These are phyloP conservation scores for Tangara arthus DNA, from an alignment of 2,797 vertebrate genomes.

Conservation along the genomic window DNA sequence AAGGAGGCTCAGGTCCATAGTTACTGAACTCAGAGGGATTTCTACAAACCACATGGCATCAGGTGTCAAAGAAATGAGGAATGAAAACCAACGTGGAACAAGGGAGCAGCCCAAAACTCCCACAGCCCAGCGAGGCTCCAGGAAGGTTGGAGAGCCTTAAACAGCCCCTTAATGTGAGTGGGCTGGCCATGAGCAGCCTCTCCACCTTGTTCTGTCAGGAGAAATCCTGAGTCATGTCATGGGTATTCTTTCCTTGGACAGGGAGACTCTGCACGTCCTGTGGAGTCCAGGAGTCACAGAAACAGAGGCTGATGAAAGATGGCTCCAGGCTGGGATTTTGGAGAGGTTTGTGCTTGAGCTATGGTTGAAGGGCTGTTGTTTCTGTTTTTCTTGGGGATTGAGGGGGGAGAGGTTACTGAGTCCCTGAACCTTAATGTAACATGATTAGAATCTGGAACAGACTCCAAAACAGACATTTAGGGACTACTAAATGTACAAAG, in stretches of 20 bases:
- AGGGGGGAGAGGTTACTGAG: neutral
- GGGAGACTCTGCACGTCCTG: neutral
- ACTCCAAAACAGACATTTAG: neutral
- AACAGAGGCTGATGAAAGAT: neutral
- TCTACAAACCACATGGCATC: neutral
- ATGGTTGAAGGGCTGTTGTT: neutral
- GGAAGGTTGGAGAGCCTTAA: neutral
- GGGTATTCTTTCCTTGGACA: neutral
- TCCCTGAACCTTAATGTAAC: neutral
- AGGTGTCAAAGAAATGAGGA: conserved; percentile 13
- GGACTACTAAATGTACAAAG: neutral
- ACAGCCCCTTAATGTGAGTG: neutral
- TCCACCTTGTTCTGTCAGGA: neutral
- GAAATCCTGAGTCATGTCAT: neutral
- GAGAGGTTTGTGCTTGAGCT: neutral
- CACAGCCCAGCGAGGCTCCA: neutral
- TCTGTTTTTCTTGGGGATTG: neutral
- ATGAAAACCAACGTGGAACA: neutral
- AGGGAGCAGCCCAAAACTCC: neutral
- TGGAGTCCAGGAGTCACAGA: accelerated
- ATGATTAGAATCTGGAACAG: neutral
- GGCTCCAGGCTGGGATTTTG: neutral
- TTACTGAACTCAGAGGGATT: neutral
- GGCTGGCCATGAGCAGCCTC: neutral
- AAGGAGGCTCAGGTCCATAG: neutral